phyloP scores from a whole-genome alignment of 2,888 invertebrate genomes.

The Aromia moschata region DNA sequence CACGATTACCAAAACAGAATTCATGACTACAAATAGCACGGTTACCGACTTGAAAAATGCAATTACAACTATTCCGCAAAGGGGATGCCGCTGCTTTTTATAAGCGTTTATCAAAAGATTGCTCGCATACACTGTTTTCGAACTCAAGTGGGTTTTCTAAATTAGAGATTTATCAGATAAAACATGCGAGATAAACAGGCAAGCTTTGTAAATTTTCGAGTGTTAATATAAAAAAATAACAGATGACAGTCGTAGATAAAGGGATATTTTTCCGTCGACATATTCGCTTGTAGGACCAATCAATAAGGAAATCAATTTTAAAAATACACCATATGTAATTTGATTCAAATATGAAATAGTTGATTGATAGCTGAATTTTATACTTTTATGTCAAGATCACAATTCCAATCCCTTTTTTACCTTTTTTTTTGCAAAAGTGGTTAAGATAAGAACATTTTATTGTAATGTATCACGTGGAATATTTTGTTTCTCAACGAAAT shows the following conservation, averaged over 20 bases:
- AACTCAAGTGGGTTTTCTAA: conserved; percentile 3
- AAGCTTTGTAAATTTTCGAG: background rate
- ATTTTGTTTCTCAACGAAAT: too few species aligned
- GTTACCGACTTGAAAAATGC: background rate
- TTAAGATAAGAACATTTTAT: too few species aligned
- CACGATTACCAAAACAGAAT: conserved; percentile 8
- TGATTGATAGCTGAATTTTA: too few species aligned
- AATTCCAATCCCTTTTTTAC: too few species aligned
- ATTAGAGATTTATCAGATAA: conserved; percentile 10
- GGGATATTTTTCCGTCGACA: background rate
- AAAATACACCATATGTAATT: background rate
- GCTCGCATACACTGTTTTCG: background rate
- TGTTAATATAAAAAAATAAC: background rate
- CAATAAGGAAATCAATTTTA: background rate
- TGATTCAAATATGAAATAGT: background rate
- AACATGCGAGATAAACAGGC: background rate
- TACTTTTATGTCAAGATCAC: too few species aligned
- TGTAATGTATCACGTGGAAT: too few species aligned
- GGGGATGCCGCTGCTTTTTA: conserved; percentile 1
- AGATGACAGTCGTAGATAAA: background rate
- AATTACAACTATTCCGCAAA: too few species aligned
- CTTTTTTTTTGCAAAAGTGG: too few species aligned
- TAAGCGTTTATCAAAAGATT: conserved; percentile 13
- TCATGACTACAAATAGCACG: conserved; percentile 11
- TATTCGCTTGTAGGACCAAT: background rate